These are phyloP conservation scores for Leptobrachium leishanense DNA, from an alignment of 2,113 vertebrate genomes.

Conservation along the genomic window DNA sequence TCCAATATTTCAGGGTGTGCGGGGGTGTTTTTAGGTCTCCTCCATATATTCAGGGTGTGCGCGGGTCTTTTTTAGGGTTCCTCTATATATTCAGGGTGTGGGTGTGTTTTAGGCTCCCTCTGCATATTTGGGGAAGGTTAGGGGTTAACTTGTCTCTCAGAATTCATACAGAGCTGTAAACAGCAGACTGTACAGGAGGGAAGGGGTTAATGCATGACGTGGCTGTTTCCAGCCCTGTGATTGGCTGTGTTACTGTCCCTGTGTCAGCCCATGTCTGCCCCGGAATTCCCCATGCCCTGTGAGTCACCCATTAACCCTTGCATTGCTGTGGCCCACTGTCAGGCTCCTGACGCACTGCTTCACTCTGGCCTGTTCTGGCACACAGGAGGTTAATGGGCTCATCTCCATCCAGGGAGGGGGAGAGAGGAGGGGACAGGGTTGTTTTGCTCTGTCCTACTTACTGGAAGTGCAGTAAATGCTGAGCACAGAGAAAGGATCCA, in stretches of 20 bases:
- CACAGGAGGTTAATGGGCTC: neutral
- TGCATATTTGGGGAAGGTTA: too few relatives aligned
- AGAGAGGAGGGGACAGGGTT: neutral
- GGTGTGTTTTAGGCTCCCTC: too few relatives aligned
- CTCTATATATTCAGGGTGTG: too few relatives aligned
- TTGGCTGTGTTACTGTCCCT: conserved; percentile 1
- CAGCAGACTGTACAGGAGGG: neutral
- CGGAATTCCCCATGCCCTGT: conserved; percentile 19
- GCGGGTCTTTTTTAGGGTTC: too few relatives aligned
- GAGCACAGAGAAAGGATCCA: neutral
- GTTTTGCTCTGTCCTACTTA: conserved; percentile 33
- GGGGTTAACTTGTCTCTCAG: too few relatives aligned
- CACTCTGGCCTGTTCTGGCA: neutral
- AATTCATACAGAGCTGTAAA: neutral
- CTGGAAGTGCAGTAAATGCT: conserved; percentile 22
- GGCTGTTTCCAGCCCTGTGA: conserved; percentile 9
- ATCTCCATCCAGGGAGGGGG: neutral
- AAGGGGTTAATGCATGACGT: neutral
- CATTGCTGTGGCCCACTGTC: neutral
- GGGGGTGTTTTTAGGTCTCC: too few relatives aligned
- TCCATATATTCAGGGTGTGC: too few relatives aligned
- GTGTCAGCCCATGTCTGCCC: conserved; percentile 33
- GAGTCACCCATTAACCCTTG: conserved; percentile 25
- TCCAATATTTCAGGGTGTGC: too few relatives aligned
- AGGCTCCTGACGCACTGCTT: neutral